Evolutionary conservation across 1,140 invertebrate genomes (phyloP).

Genomic region (Ceratina australensis): DNA sequence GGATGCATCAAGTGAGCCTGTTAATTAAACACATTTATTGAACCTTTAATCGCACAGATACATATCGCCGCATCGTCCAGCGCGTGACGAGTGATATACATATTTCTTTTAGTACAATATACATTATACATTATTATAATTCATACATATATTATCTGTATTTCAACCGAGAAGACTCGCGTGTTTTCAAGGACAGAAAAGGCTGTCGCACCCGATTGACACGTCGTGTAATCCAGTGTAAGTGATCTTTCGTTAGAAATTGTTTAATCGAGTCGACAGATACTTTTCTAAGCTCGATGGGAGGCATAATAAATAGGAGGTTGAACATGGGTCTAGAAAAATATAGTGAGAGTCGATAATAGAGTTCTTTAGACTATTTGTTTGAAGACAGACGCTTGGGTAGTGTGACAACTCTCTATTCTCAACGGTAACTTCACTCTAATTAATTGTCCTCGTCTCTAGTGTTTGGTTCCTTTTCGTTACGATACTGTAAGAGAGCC

Average conservation of each 20-base stretch:
- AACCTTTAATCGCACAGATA: conserved; percentile 55
- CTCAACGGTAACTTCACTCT: not conserved
- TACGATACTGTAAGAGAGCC: too few relatives aligned
- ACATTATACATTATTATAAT: conserved; percentile 33
- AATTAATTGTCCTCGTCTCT: not conserved
- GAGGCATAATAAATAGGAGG: conserved; percentile 49
- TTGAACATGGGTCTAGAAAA: conserved; percentile 59
- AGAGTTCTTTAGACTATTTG: too few relatives aligned
- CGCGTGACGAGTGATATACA: conserved; percentile 59
- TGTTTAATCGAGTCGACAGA: conserved; percentile 2
- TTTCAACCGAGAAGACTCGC: too few relatives aligned
- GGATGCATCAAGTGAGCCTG: conserved; percentile 7
- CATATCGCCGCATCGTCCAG: conserved; percentile 61
- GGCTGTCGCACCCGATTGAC: conserved; percentile 19
- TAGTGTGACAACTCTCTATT: conserved; percentile 10
- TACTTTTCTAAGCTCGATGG: conserved; percentile 7
- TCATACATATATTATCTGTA: conserved; percentile 32
- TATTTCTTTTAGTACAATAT: conserved; percentile 20
- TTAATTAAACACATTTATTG: conserved; percentile 68
- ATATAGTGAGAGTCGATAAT: too few relatives aligned
- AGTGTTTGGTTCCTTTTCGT: not conserved
- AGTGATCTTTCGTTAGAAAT: too few relatives aligned
- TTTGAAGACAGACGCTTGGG: conserved; percentile 5
- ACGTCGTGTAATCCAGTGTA: too few relatives aligned
- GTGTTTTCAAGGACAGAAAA: conserved; percentile 16